Evolutionary conservation across 2,888 invertebrate species (phyloP).

Genomic region (Drosophila sordidula): DNA sequence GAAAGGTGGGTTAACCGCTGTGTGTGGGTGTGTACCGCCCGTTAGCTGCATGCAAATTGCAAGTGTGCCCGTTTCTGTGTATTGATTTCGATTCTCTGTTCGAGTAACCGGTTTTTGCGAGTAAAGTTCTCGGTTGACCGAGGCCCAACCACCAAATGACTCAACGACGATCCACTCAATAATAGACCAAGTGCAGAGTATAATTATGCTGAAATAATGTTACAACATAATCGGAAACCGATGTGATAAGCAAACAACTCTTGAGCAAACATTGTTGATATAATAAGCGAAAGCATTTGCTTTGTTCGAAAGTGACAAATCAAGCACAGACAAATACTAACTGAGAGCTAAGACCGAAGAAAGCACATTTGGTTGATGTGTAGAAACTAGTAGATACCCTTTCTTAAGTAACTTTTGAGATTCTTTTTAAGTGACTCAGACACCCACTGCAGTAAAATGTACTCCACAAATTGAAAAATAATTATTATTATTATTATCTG

Average conservation of each 20-base stretch:
- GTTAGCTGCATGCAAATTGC: constrained; percentile 67
- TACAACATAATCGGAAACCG: constrained; percentile 10
- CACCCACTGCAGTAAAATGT: no score
- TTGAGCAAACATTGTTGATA: constrained; percentile 20
- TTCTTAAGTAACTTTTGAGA: no score
- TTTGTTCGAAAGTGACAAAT: constrained; percentile 47
- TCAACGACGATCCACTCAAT: constrained; percentile 44
- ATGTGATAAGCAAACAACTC: constrained; percentile 33
- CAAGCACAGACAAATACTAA: constrained; percentile 13
- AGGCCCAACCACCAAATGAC: constrained; percentile 47
- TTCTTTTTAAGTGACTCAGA: no score
- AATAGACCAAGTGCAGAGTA: constrained; percentile 33
- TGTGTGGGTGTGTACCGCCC: constrained; percentile 45
- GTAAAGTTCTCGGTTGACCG: constrained; percentile 28
- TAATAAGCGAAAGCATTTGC: constrained; percentile 10
- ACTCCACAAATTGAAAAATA: no score
- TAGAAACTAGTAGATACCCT: not conserved
- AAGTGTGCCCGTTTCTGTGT: constrained; percentile 15
- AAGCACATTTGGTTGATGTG: no score
- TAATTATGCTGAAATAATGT: constrained; percentile 21
- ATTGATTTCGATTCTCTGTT: not conserved
- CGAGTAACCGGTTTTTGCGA: constrained; percentile 34
- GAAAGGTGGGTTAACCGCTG: constrained; percentile 38
- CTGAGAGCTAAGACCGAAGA: not conserved
- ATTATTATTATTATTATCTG: no score